A percentile compares a stretch with the other conserved stretches of the same genome.
Conservation (phyloP, 2,888 invertebrate genomes). For the Octodonta nipae region DNA sequence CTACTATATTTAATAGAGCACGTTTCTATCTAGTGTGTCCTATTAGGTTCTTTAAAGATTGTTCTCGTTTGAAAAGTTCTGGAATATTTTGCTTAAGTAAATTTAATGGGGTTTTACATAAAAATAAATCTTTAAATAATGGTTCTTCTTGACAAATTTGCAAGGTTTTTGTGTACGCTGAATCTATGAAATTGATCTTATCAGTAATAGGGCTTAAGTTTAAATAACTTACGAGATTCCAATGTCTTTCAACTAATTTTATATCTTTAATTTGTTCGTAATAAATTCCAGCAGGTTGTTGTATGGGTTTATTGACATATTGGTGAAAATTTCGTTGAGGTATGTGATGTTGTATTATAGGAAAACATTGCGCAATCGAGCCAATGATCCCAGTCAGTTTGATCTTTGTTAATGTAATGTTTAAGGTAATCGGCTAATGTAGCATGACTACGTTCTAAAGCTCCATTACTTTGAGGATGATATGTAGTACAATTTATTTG, state of each 20-base stretch:
- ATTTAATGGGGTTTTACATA: conserved; percentile 6
- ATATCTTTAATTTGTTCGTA: conserved; percentile 7
- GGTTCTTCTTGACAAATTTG: conserved; percentile 4
- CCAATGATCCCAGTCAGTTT: conserved; percentile 26
- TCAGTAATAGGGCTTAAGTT: conserved; percentile 5
- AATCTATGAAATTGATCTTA: conserved; percentile 7
- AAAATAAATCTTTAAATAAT: neutral
- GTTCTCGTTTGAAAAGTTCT: conserved; percentile 1
- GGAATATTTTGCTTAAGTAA: conserved; percentile 3
- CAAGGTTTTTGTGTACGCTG: conserved; percentile 4
- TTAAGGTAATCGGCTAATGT: conserved; percentile 11
- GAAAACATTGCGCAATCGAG: conserved; percentile 22
- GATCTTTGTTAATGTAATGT: conserved; percentile 24
- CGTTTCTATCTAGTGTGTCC: conserved; percentile 3
- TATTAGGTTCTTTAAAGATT: conserved; percentile 2
- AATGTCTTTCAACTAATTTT: conserved; percentile 7
- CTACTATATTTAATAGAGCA: conserved; percentile 8
- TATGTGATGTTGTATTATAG: conserved; percentile 23
- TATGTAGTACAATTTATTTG: conserved; percentile 21
- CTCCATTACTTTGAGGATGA: conserved; percentile 19
- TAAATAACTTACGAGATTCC: conserved; percentile 10
- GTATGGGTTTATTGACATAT: conserved; percentile 3
- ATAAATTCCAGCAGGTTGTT: conserved; percentile 6
- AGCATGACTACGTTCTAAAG: conserved; percentile 6
- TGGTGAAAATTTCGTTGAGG: conserved; percentile 20